Evolutionary conservation across 2,113 vertebrate genomes (phyloP), one percentile per base, ranked within the genome.

Genomic region (Phalacrocorax aristotelis): DNA sequence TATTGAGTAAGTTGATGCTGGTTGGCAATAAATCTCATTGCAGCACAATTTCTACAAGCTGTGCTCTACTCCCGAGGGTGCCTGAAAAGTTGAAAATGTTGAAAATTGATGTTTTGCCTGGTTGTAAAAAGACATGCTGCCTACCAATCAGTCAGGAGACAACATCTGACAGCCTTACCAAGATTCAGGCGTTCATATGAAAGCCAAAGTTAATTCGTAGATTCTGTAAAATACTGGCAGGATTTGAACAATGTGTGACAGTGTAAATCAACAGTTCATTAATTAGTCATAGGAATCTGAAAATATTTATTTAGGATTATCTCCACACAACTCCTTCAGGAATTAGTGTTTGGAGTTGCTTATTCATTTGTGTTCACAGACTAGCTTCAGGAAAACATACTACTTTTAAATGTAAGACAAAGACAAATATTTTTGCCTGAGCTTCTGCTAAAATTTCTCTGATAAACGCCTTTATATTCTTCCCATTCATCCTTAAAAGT

Each of bases 281-380:
- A 93, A 93, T 83, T 95, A 93, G 14, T 88, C 65, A 74, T 81
- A 32, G 64, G 66, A 76, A 83, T 69, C 26, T 87, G 22, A 7
- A 92, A 89, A 82, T 80, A 87, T 92, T 87, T 87, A 49, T 85
- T 84, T 75, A 87, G 20, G 36, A 74, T 87, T 95, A 75, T 87
- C 54, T 95, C 38, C 49, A 49, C 15, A 70, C 22, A 94, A 27
- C 30, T 95, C 64, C 27, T 87, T 91, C 46, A 77, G 79, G 72
- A 91, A 55, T 85, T 66, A 38, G 30, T 71, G 5, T 69, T 88
- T 80, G 29, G 32, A 90, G 10, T 52, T 89, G 21, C 36, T 89
- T 44, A 26, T 69, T 87, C 15, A 15, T 92, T 77, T 80, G 7
- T 51, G 12, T 68, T 92, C 22, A 19, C 46, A 84, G 34, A 14